Base-by-base conservation (phyloP, 2,888 invertebrate genomes). In the Hemaris fuciformis region DNA sequence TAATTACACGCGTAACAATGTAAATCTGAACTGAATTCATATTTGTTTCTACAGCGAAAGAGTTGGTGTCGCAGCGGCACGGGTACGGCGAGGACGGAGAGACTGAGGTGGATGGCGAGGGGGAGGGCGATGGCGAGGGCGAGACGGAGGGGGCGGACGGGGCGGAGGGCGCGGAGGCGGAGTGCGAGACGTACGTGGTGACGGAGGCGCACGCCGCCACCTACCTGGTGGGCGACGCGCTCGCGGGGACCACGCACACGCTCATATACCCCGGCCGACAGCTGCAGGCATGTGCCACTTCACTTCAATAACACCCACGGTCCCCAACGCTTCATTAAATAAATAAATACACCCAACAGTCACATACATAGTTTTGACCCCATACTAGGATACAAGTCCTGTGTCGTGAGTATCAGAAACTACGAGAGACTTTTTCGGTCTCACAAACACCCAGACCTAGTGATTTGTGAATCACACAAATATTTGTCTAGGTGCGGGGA, bases 131-230 rank as follows among this genome's bases (percentile, higher is more conserved):
- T 41, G 71, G 75, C 56, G 73, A 66, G 57, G 72, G 65, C n/a
- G 66, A 67, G 31, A n/a, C n/a, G n/a, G 68, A 59, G 34, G 60
- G 66, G 25, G 88, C 64, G 61, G 62, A 66, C 46, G 70, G 66
- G 20, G 75, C 73, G 67, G 70, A 71, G 23, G 70, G 75, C 59
- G 73, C 65, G 5, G 68, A 71, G 13, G 66, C 68, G 31, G 68
- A 61, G 41, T 59, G 66, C 42, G 88, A 89, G 70, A 91, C 91
- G 43, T 93, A 87, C 85, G 90, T 93, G 64, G 82, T 93, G 69
- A 90, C 91, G 53, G 86, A 84, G 74, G 66, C 79, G 60, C 80
- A 86, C 48, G 84, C 87, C 45, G 77, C 84, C 63, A 75, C 81
- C n/a, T 90, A 88, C 76, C 76, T 86, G 62, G 80, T 93, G 64